A percentile compares a stretch with the other conserved stretches of the same genome.
These are phyloP conservation scores for Epinephelus coioides DNA, from an alignment of 2,797 vertebrate species.

Conservation along the genomic window DNA sequence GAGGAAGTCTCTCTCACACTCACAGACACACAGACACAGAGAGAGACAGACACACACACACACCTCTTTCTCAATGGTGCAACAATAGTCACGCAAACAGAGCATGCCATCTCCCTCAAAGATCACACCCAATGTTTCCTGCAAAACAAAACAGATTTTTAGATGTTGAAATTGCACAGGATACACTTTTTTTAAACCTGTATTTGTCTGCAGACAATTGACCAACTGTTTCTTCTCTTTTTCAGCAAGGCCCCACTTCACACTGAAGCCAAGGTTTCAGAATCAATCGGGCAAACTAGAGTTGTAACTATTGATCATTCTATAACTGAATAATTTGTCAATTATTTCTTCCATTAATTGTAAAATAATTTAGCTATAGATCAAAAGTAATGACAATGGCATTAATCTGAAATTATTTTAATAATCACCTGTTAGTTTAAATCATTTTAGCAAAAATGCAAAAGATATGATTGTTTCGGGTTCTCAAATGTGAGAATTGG, in stretches of 20 bases:
- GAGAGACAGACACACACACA: background rate
- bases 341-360: background rate
- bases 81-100: conserved; percentile 49
- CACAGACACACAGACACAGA: conserved; percentile 18
- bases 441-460: no score
- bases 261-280: no score
- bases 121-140: conserved; percentile 48
- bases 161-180: conserved; percentile 5
- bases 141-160: conserved; percentile 21
- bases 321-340: background rate
- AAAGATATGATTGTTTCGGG: no score
- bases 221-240: background rate
- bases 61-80: conserved; percentile 33
- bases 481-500: no score
- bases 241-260: background rate
- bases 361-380: background rate
- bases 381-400: background rate
- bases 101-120: conserved; percentile 34
- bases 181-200: background rate
- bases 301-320: background rate
- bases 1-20: conserved; percentile 44
- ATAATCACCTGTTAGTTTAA: background rate
- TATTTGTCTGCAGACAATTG: background rate
- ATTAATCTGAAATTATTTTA: background rate
- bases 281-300: background rate